phyloP scores from a whole-genome alignment of 2,888 invertebrate genomes.

The Xylocampa areola region DNA sequence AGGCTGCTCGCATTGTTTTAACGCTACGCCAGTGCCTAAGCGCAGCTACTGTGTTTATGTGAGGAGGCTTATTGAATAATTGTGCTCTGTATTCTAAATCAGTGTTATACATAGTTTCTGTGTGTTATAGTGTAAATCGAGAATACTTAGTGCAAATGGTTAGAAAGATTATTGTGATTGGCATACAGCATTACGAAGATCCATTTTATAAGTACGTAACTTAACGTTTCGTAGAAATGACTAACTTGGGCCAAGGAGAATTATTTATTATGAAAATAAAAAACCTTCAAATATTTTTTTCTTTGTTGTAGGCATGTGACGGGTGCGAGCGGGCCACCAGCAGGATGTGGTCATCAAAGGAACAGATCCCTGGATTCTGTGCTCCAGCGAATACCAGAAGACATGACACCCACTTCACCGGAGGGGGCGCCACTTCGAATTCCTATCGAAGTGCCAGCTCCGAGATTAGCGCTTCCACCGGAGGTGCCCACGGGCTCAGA shows the following conservation, averaged over 20 bases:
- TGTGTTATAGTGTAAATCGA: constrained; percentile 63
- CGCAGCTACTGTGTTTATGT: constrained; percentile 74
- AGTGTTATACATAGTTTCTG: constrained; percentile 72
- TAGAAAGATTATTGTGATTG: constrained; percentile 85
- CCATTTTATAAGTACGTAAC: constrained; percentile 84
- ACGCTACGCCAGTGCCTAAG: constrained; percentile 67
- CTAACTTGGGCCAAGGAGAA: constrained; percentile 34
- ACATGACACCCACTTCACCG: constrained; percentile 90
- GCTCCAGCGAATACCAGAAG: constrained; percentile 96
- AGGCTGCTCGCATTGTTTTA: constrained; percentile 75
- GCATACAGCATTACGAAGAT: constrained; percentile 85
- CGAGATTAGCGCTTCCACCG: constrained; percentile 89
- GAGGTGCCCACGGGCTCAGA: constrained; percentile 92
- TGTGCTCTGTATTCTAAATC: constrained; percentile 65
- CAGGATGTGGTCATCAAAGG: constrained; percentile 93
- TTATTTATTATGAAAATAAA: too few relatives aligned
- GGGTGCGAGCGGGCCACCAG: constrained; percentile 82
- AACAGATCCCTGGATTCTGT: constrained; percentile 97
- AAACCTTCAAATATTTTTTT: constrained; percentile 60
- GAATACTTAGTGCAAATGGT: constrained; percentile 86
- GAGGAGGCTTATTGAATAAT: constrained; percentile 71
- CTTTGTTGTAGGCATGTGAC: constrained; percentile 87
- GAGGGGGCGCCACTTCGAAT: constrained; percentile 82
- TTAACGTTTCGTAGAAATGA: constrained; percentile 32
- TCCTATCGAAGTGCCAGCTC: constrained; percentile 83